Percentiles rank a stretch among this genome's conserved stretches.
Evolutionary conservation across 2,888 invertebrate genomes (phyloP).

Genomic region (Phyto melanocephala): DNA sequence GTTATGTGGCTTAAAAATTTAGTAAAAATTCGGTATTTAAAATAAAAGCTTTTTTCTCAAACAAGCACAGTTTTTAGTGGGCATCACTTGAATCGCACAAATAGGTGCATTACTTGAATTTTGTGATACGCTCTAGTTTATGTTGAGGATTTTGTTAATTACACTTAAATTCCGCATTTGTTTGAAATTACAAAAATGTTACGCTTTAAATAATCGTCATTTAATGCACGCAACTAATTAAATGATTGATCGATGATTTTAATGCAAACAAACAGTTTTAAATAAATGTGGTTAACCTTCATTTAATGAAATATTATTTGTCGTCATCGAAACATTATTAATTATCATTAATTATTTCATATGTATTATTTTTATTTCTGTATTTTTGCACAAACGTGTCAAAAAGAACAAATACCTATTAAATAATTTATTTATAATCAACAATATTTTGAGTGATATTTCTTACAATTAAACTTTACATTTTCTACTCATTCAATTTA

Average conservation of each 20-base stretch:
- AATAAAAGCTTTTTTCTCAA: too few relatives aligned
- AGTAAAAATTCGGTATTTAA: too few relatives aligned
- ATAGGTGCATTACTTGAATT: not conserved
- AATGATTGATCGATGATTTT: not conserved
- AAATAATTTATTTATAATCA: not conserved
- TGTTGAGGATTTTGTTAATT: slow-evolving; percentile 3
- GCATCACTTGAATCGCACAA: not conserved
- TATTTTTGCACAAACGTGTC: not conserved
- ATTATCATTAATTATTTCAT: too few relatives aligned
- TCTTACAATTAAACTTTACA: not conserved
- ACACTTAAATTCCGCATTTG: slow-evolving; percentile 29
- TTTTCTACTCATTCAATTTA: not conserved
- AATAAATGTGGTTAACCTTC: slow-evolving; percentile 24
- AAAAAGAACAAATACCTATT: slow-evolving; percentile 20
- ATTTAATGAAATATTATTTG: not conserved
- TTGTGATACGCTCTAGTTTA: not conserved
- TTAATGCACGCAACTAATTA: not conserved
- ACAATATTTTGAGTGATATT: not conserved
- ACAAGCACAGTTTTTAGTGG: too few relatives aligned
- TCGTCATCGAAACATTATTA: too few relatives aligned
- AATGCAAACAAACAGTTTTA: not conserved
- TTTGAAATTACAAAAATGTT: slow-evolving; percentile 10
- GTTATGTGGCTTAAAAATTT: too few relatives aligned
- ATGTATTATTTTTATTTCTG: too few relatives aligned
- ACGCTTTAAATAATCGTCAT: not conserved